Percentiles rank a stretch among this genome's conserved stretches.
phyloP scores from a whole-genome alignment of 2,888 invertebrate species.

The Eueremaeus valkanovi region DNA sequence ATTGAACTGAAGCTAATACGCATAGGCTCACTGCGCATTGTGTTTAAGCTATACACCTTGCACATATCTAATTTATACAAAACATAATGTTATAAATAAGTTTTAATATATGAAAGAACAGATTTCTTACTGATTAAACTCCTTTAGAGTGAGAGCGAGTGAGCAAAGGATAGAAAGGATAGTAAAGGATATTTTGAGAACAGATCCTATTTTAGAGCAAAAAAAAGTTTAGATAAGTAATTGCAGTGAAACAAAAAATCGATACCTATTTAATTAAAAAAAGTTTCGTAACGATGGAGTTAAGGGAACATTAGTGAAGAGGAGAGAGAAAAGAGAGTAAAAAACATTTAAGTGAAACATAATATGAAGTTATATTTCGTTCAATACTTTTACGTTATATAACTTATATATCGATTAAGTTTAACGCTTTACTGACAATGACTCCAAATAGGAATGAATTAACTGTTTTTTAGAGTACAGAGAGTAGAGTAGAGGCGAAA shows the following conservation, averaged over 20 bases:
- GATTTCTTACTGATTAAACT: neutral
- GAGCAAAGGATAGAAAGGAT: too few relatives aligned
- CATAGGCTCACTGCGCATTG: too few relatives aligned
- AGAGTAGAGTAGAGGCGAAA: neutral
- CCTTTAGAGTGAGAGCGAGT: too few relatives aligned
- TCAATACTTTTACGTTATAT: neutral
- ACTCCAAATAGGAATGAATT: neutral
- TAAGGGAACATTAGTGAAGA: neutral
- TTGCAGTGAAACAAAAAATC: neutral
- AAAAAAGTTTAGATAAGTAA: neutral
- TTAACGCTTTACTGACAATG: neutral
- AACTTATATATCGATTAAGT: conserved; percentile 29
- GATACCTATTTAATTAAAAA: conserved; percentile 31
- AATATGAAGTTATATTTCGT: neutral
- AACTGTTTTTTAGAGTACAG: neutral
- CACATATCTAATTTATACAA: too few relatives aligned
- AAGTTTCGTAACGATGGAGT: conserved; percentile 30
- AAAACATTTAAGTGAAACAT: neutral
- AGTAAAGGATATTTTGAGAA: neutral
- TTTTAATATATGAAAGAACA: conserved; percentile 3
- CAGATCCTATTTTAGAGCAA: neutral
- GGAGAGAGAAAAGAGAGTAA: neutral
- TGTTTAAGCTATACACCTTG: too few relatives aligned
- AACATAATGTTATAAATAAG: too few relatives aligned
- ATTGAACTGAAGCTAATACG: too few relatives aligned